Evolutionary conservation across 2,888 invertebrate genomes (phyloP).

Genomic region (Seira musarum): DNA sequence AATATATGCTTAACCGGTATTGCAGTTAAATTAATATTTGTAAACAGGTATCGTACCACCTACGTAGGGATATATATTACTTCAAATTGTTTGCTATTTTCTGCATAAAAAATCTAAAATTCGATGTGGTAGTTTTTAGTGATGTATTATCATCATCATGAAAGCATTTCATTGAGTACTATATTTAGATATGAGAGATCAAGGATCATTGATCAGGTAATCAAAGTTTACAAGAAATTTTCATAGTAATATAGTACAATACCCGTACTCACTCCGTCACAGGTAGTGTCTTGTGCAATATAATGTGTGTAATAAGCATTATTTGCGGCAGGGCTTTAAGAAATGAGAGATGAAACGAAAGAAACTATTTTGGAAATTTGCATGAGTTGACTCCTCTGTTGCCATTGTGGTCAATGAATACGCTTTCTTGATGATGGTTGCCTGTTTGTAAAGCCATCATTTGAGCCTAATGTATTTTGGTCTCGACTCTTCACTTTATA

Average conservation of each 20-base stretch:
- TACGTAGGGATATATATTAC: constrained; percentile 32
- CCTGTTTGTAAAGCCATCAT: constrained; percentile 58
- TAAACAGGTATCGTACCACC: constrained; percentile 47
- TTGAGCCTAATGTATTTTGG: constrained; percentile 47
- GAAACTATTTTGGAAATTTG: constrained; percentile 18
- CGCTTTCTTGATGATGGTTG: constrained; percentile 60
- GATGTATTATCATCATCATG: constrained; percentile 51
- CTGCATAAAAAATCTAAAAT: constrained; percentile 50
- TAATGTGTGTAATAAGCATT: constrained; percentile 39
- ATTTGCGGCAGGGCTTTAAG: constrained; percentile 22
- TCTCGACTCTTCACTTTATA: constrained; percentile 55
- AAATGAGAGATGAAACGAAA: not conserved
- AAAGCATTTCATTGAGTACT: constrained; percentile 54
- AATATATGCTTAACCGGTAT: constrained; percentile 16
- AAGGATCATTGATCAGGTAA: constrained; percentile 2
- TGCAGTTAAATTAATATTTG: constrained; percentile 41
- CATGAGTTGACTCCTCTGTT: constrained; percentile 45
- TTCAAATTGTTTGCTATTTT: constrained; percentile 56
- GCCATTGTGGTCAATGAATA: constrained; percentile 57
- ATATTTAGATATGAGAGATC: not conserved
- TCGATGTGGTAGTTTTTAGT: constrained; percentile 32
- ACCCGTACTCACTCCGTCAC: constrained; percentile 33
- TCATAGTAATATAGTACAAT: not conserved
- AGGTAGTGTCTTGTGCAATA: constrained; percentile 47
- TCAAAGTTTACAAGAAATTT: not conserved